Conservation (phyloP, 2,113 vertebrate species). For the Geococcyx californianus region DNA sequence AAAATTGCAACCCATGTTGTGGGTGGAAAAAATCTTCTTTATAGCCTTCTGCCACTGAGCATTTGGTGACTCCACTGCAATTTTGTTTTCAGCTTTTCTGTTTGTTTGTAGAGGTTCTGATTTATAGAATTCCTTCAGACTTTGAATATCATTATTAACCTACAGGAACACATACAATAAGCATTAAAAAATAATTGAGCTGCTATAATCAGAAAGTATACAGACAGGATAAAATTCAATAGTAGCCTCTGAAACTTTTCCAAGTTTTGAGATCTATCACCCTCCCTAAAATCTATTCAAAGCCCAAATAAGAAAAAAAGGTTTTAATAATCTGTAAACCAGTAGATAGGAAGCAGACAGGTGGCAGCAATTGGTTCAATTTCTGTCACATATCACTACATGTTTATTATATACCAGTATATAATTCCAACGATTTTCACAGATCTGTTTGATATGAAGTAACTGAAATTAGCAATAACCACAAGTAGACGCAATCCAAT, state of each 20-base stretch:
- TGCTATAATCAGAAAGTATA: not conserved
- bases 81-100: slow-evolving; percentile 4
- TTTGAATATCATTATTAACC: slow-evolving; percentile 73
- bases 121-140: slow-evolving; percentile 75
- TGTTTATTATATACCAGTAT: not conserved
- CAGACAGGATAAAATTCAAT: not conserved
- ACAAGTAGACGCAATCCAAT: not conserved
- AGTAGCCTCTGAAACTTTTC: not conserved
- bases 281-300: not conserved
- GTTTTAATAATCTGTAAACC: not conserved
- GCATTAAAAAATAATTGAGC: not conserved
- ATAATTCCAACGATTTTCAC: not conserved
- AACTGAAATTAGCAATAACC: not conserved
- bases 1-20: slow-evolving; percentile 78
- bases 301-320: not conserved
- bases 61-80: slow-evolving; percentile 61
- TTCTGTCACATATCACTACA: not conserved
- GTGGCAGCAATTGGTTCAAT: not conserved
- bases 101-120: slow-evolving; percentile 23
- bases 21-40: slow-evolving; percentile 77
- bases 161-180: slow-evolving; percentile 44
- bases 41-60: slow-evolving; percentile 77
- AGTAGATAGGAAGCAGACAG: not conserved
- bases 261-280: not conserved
- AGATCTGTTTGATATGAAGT: not conserved